A percentile compares a stretch with the other conserved stretches of the same genome.
phyloP scores from a whole-genome alignment of 2,113 vertebrate genomes.

The Rattus rattus region DNA sequence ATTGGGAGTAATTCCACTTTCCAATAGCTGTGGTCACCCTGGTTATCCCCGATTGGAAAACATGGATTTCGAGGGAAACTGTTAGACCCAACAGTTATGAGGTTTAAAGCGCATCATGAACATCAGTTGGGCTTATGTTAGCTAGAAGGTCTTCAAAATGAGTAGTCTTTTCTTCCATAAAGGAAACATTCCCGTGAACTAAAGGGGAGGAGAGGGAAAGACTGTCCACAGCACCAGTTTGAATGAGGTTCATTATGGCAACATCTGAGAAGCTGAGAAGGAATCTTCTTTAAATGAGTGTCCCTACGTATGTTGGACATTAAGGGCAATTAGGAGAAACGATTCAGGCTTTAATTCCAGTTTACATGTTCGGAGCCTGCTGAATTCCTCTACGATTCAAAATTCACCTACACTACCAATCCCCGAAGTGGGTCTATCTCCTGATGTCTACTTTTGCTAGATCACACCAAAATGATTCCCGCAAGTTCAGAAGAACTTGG shows the following conservation, averaged over 20 bases:
- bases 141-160: constrained; percentile 73
- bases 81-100: constrained; percentile 17
- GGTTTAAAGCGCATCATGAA: constrained; percentile 78
- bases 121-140: constrained; percentile 74
- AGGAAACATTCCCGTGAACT: constrained; percentile 74
- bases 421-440: constrained; percentile 61
- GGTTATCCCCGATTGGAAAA: constrained; percentile 53
- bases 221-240: constrained; percentile 83
- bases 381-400: constrained; percentile 65
- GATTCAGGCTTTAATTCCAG: constrained; percentile 66
- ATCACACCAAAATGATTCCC: constrained; percentile 54
- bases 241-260: constrained; percentile 81
- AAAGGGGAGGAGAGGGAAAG: constrained; percentile 22
- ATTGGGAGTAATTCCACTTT: constrained; percentile 50
- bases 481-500: constrained; percentile 69
- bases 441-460: constrained; percentile 72
- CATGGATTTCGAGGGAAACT: constrained; percentile 43
- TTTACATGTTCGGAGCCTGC: constrained; percentile 48
- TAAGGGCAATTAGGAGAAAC: constrained; percentile 69
- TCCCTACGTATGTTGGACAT: constrained; percentile 72
- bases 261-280: constrained; percentile 76
- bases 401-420: constrained; percentile 67
- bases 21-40: constrained; percentile 59
- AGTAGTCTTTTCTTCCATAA: constrained; percentile 27
- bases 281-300: constrained; percentile 50